A percentile compares a stretch with the other conserved stretches of the same genome.
phyloP scores from a whole-genome alignment of 2,888 invertebrate species.

The Agrochola lota region DNA sequence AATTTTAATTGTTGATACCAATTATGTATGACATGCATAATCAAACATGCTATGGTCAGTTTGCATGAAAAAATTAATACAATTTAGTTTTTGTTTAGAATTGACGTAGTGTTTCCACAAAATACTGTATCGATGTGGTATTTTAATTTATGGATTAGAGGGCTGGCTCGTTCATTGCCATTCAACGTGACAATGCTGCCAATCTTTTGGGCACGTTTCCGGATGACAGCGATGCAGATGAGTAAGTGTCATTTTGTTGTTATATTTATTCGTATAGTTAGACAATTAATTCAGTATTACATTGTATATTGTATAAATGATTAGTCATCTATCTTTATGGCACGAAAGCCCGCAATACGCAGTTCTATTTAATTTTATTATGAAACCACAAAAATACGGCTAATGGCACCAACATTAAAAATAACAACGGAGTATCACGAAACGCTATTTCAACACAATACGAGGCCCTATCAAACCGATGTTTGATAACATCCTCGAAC shows the following conservation, averaged over 20 bases:
- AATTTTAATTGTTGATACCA: constrained; percentile 46
- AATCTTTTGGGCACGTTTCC: too few relatives aligned
- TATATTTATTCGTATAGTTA: too few relatives aligned
- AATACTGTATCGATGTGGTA: not conserved
- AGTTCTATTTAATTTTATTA: constrained; percentile 48
- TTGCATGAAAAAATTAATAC: constrained; percentile 1
- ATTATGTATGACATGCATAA: constrained; percentile 38
- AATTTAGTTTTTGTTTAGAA: constrained; percentile 3
- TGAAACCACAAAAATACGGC: constrained; percentile 50
- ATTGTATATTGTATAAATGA: too few relatives aligned
- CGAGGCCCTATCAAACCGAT: constrained; percentile 73
- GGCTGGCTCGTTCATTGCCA: too few relatives aligned
- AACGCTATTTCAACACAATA: constrained; percentile 72
- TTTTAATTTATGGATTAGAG: not conserved
- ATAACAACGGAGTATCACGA: constrained; percentile 69
- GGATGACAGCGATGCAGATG: too few relatives aligned
- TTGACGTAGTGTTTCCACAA: constrained; percentile 10
- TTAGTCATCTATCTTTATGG: too few relatives aligned
- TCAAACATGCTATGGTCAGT: constrained; percentile 11
- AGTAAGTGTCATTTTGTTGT: too few relatives aligned
- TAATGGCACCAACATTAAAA: constrained; percentile 65
- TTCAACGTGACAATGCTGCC: too few relatives aligned
- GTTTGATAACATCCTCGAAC: constrained; percentile 79
- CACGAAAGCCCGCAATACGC: constrained; percentile 20
- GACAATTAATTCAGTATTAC: too few relatives aligned